A percentile compares a stretch with the other conserved stretches of the same genome.
Conservation (phyloP, 2,113 vertebrate species). For the Gambusia affinis region DNA sequence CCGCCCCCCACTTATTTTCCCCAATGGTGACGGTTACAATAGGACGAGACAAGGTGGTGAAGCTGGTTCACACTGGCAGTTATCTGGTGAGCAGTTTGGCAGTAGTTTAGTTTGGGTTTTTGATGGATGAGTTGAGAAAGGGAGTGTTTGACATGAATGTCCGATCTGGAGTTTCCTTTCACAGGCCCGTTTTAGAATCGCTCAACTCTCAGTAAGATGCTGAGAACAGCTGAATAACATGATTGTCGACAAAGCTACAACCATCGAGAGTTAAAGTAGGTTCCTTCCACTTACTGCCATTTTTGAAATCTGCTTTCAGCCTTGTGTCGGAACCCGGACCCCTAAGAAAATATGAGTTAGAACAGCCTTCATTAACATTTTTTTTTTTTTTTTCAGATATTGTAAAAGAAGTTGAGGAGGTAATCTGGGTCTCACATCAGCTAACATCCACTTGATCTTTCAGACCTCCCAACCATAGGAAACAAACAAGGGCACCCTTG, state of each 20-base stretch:
- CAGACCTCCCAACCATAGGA: neutral
- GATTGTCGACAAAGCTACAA: conserved; percentile 58
- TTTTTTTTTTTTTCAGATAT: neutral
- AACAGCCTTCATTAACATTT: neutral
- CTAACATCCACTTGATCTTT: neutral
- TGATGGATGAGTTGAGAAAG: conserved; percentile 9
- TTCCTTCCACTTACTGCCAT: neutral
- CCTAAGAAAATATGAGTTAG: neutral
- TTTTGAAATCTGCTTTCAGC: neutral
- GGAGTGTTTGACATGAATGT: conserved; percentile 21
- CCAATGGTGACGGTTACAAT: conserved; percentile 52
- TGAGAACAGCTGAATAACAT: conserved; percentile 20
- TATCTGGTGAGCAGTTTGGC: conserved; percentile 69
- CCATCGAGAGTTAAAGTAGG: conserved; percentile 9
- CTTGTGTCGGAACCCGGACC: conserved; percentile 12
- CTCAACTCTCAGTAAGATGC: neutral
- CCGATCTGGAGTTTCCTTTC: conserved; percentile 14
- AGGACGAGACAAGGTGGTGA: conserved; percentile 23
- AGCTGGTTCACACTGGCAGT: conserved; percentile 67
- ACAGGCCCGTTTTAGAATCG: neutral
- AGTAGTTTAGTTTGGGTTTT: conserved; percentile 65
- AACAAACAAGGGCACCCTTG: neutral
- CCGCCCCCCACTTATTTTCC: conserved; percentile 2
- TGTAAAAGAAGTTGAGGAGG: neutral
- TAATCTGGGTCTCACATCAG: neutral